A percentile compares a stretch with the other conserved stretches of the same genome.
phyloP scores from a whole-genome alignment of 2,888 invertebrate species.

The Drosophila mayaguana region DNA sequence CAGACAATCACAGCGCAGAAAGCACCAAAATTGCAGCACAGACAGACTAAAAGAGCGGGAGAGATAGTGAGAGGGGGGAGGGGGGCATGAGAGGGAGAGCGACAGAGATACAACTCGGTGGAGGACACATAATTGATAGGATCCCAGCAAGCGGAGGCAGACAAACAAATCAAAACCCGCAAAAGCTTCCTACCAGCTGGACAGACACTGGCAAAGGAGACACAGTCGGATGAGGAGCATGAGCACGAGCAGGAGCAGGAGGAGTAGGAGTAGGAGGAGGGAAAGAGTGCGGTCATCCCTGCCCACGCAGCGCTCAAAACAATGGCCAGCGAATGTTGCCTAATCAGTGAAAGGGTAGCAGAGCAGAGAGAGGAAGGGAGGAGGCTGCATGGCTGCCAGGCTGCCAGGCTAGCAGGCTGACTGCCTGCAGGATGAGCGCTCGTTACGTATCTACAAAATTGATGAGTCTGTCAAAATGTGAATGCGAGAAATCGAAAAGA shows the following conservation, averaged over 20 bases:
- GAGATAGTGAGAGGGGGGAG: neutral
- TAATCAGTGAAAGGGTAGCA: conserved; percentile 59
- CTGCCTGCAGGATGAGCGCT: conserved; percentile 33
- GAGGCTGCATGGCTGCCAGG: neutral
- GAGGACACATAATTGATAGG: conserved; percentile 59
- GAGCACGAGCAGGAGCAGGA: neutral
- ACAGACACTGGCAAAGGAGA: neutral
- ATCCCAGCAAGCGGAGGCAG: conserved; percentile 52
- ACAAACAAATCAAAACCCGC: conserved; percentile 77
- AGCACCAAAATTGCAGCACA: conserved; percentile 40
- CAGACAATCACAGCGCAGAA: conserved; percentile 45
- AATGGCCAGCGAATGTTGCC: conserved; percentile 68
- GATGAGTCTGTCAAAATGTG: conserved; percentile 81
- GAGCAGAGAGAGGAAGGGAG: too few species aligned
- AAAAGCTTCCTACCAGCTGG: conserved; percentile 68
- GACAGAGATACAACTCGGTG: neutral
- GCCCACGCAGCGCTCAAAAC: conserved; percentile 65
- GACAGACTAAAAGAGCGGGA: neutral
- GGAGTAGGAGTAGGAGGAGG: neutral
- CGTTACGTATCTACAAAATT: conserved; percentile 74
- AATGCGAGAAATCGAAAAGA: conserved; percentile 69
- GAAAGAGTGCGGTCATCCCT: conserved; percentile 21
- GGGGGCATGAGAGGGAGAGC: neutral
- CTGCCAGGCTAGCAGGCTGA: neutral
- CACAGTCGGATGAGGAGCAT: neutral